Conservation (phyloP, 1,140 invertebrate genomes). For the Thrips palmi region DNA sequence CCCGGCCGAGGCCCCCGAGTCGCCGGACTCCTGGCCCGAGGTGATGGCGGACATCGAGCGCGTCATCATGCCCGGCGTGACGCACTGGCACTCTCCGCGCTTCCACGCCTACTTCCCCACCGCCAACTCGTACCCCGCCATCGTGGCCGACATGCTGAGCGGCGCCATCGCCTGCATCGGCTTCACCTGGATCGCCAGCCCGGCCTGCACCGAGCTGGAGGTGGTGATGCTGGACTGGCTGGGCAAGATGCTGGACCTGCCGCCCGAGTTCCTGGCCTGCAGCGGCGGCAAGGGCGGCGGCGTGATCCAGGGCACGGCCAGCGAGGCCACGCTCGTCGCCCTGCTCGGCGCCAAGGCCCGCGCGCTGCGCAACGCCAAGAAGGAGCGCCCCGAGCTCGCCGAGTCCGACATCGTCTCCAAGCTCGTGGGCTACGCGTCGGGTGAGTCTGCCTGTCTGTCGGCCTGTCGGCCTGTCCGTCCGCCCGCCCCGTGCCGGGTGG, state of each 20-base stretch:
- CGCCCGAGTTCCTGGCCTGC: constrained; percentile 66
- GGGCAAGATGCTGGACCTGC: constrained; percentile 83
- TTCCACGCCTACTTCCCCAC: constrained; percentile 98
- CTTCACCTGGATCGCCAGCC: constrained; percentile 82
- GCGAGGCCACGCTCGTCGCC: constrained; percentile 71
- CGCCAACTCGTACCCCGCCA: constrained; percentile 83
- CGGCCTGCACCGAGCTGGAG: constrained; percentile 94
- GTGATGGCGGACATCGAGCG: constrained; percentile 80
- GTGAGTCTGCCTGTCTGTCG: constrained; percentile 24
- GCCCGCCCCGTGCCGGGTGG: too few relatives aligned
- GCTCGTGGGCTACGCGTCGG: constrained; percentile 70
- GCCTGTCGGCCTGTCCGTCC: too few relatives aligned
- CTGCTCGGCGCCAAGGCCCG: constrained; percentile 77
- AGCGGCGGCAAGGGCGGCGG: constrained; percentile 66
- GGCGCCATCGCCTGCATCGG: constrained; percentile 83
- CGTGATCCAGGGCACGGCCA: constrained; percentile 81
- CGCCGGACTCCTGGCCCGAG: constrained; percentile 71
- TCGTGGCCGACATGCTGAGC: constrained; percentile 91
- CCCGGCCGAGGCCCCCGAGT: constrained; percentile 59
- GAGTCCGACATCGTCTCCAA: constrained; percentile 72
- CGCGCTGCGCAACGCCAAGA: constrained; percentile 47
- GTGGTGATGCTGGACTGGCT: constrained; percentile 96
- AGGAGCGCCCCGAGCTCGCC: constrained; percentile 51
- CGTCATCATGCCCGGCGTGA: constrained; percentile 94
- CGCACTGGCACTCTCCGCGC: constrained; percentile 93